A percentile compares a stretch with the other conserved stretches of the same genome.
phyloP scores from a whole-genome alignment of 1,140 invertebrate genomes.

The Trachymyrmex cornetzi region DNA sequence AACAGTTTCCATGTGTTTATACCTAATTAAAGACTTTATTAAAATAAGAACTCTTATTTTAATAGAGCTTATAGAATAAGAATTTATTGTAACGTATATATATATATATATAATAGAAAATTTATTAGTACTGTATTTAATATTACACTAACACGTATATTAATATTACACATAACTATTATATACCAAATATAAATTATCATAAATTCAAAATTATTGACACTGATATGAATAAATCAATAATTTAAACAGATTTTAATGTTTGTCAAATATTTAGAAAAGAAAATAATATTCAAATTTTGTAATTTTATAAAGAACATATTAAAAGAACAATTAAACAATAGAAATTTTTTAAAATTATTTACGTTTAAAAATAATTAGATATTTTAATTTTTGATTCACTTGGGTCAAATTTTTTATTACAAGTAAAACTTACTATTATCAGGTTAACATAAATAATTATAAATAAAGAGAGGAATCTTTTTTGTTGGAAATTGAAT shows the following conservation, averaged over 20 bases:
- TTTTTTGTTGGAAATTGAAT: neutral
- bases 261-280: neutral
- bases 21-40: constrained; percentile 32
- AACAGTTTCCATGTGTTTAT: constrained; percentile 1
- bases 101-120: no score
- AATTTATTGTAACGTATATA: constrained; percentile 6
- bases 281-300: neutral
- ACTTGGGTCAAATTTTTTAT: neutral
- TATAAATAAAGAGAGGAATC: neutral
- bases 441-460: neutral
- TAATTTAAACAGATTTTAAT: neutral
- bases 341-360: neutral
- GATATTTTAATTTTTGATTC: neutral
- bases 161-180: neutral
- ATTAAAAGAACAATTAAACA: neutral
- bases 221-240: neutral
- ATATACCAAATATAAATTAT: constrained; percentile 8
- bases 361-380: neutral
- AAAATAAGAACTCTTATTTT: neutral
- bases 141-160: neutral
- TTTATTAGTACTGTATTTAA: neutral
- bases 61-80: neutral
- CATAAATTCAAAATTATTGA: neutral
- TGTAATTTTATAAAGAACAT: neutral
- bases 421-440: neutral